phyloP scores from a whole-genome alignment of 2,797 vertebrate genomes.

The Artibeus jamaicensis region DNA sequence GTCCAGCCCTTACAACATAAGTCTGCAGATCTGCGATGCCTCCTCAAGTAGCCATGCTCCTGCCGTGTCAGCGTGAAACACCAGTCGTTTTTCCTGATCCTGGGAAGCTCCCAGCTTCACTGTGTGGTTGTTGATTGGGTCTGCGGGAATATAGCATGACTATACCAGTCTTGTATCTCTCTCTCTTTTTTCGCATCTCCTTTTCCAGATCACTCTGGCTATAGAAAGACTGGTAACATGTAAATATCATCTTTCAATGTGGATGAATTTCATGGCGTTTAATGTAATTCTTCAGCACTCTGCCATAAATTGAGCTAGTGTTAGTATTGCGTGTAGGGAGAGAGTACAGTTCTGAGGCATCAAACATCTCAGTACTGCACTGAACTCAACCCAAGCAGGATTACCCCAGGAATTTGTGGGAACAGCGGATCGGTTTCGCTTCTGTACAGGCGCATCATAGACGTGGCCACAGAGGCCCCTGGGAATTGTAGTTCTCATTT shows the following conservation, averaged over 20 bases:
- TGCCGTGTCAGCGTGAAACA: slow-evolving; percentile 95
- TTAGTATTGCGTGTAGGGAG: slow-evolving; percentile 88
- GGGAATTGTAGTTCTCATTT: slow-evolving; percentile 80
- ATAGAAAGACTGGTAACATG: slow-evolving; percentile 91
- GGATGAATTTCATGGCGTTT: slow-evolving; percentile 94
- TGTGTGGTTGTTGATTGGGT: slow-evolving; percentile 91
- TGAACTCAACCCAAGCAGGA: too few relatives aligned
- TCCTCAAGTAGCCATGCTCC: slow-evolving; percentile 92
- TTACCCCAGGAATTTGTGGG: slow-evolving; percentile 31
- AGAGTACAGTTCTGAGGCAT: slow-evolving; percentile 89
- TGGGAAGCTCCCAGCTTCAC: slow-evolving; percentile 93
- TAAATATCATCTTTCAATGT: slow-evolving; percentile 94
- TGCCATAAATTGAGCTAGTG: slow-evolving; percentile 93
- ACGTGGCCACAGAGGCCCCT: slow-evolving; percentile 54
- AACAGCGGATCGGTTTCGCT: accelerated
- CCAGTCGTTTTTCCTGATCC: slow-evolving; percentile 93
- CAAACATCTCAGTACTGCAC: slow-evolving; percentile 78
- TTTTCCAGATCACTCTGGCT: slow-evolving; percentile 92
- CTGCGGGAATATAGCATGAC: slow-evolving; percentile 92
- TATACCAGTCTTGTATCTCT: slow-evolving; percentile 89
- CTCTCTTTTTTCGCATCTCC: slow-evolving; percentile 90
- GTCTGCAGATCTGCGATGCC: slow-evolving; percentile 91
- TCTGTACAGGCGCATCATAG: slow-evolving; percentile 22
- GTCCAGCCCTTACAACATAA: slow-evolving; percentile 94
- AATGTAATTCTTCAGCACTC: slow-evolving; percentile 91